Base-by-base conservation (phyloP, 2,797 vertebrate species). In the Pantherophis alleghaniensis region DNA sequence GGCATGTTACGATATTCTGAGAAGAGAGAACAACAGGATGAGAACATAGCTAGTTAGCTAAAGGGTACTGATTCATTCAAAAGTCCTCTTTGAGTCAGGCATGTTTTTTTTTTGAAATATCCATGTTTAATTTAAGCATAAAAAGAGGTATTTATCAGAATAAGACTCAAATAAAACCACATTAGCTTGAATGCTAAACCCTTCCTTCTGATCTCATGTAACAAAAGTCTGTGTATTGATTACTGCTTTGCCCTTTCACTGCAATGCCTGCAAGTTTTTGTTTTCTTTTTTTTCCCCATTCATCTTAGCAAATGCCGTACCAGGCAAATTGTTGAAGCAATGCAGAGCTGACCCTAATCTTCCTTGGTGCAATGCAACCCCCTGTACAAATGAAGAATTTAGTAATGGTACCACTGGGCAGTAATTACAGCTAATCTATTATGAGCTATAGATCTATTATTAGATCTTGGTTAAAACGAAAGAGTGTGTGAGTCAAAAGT, bases 291-390 rank as follows among this genome's bases (percentile, higher is more conserved):
- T 0, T 20, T 0, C 0, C 42, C 24, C 51, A 5, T 13, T 60
- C 61, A 55, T 95, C 24, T 53, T 93, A 94, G 88, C 94, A 97
- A 91, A 91, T 93, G 94, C 93, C 56, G 94, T 96, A 96, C 95
- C 95, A 96, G 94, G 94, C 93, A 95, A 97, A 95, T 94, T 37
- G 95, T 92, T 95, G 94, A 94, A 95, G 95, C 94, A 96, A 96
- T 95, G 92, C 94, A 96, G 37, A 86, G 92, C 94, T 96, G 96
- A 96, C 96, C 95, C 96, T 97, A 96, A 97, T 96, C 96, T 93
- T 96, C 93, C 94, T 95, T 95, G 93, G 93, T 95, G 94, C 94
- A 96, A 94, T 92, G 90, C 61, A 96, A 96, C 95, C 94, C 93
- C 57, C 93, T 95, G 93, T 59, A 96, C 89, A 95, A 96, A 93